A percentile compares a stretch with the other conserved stretches of the same genome.
phyloP scores from a whole-genome alignment of 2,113 vertebrate genomes.

The Spea bombifrons region DNA sequence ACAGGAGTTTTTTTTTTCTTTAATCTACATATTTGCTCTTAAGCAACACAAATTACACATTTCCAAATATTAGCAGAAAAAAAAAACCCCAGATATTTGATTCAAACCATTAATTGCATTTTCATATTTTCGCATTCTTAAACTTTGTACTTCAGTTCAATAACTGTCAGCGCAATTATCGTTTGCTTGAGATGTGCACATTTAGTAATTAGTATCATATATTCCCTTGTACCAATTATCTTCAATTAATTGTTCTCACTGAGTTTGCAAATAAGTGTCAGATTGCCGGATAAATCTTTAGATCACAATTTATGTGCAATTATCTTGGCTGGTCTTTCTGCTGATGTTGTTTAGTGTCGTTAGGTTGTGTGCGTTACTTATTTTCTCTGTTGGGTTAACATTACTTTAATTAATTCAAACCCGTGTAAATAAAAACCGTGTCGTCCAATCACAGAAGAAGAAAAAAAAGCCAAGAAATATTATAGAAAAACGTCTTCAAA shows the following conservation, averaged over 20 bases:
- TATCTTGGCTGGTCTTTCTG: constrained; percentile 29
- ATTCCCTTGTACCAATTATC: constrained; percentile 47
- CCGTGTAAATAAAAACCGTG: too few species aligned
- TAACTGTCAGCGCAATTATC: constrained; percentile 18
- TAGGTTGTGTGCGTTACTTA: constrained; percentile 8
- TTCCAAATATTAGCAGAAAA: too few species aligned
- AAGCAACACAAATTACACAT: too few species aligned
- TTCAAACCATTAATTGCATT: too few species aligned
- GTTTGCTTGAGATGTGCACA: constrained; percentile 21
- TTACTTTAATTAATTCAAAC: constrained; percentile 1
- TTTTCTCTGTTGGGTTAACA: constrained; percentile 8
- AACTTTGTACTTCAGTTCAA: constrained; percentile 1
- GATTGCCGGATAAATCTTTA: constrained; percentile 34
- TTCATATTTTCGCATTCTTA: too few species aligned
- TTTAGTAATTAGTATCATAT: constrained; percentile 33
- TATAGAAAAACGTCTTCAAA: too few species aligned
- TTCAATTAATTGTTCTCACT: constrained; percentile 45
- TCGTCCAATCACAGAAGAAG: too few species aligned
- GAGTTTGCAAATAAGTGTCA: constrained; percentile 39
- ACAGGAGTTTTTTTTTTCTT: too few species aligned
- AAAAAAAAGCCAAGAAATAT: too few species aligned
- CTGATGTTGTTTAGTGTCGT: constrained; percentile 20
- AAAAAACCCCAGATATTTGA: too few species aligned
- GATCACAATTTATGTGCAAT: constrained; percentile 42
- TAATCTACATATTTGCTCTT: too few species aligned